phyloP scores from a whole-genome alignment of 2,113 vertebrate genomes.

The Syngnathoides biaculeatus region DNA sequence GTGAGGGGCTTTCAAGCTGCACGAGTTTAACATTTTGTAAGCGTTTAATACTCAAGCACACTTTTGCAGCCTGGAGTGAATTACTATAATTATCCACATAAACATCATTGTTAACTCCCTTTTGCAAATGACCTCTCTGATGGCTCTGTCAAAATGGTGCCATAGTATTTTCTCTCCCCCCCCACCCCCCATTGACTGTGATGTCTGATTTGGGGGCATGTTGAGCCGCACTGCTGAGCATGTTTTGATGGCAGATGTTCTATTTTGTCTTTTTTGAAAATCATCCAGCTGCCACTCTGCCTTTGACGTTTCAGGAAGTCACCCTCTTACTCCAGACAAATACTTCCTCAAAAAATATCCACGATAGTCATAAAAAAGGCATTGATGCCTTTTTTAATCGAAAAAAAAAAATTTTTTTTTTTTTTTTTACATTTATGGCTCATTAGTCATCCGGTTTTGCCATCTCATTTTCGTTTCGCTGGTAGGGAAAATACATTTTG shows the following conservation, averaged over 20 bases:
- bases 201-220: constrained; percentile 23
- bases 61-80: constrained; percentile 59
- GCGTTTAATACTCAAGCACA: constrained; percentile 52
- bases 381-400: neutral
- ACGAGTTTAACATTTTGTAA: constrained; percentile 55
- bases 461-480: neutral
- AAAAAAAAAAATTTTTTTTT: neutral
- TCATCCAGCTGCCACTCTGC: constrained; percentile 34
- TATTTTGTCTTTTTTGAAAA: constrained; percentile 1
- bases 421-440: neutral
- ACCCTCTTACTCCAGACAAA: constrained; percentile 10
- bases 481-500: constrained; percentile 1
- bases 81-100: constrained; percentile 73
- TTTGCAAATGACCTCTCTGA: constrained; percentile 53
- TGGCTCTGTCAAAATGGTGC: constrained; percentile 46
- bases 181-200: neutral
- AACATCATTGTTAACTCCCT: constrained; percentile 61
- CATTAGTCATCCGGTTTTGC: neutral
- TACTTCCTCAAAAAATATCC: constrained; percentile 3
- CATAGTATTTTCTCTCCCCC: constrained; percentile 32
- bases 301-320: constrained; percentile 19
- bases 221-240: neutral
- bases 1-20: constrained; percentile 48
- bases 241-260: constrained; percentile 30
- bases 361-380: neutral